phyloP scores from a whole-genome alignment of 2,113 vertebrate genomes.

The Amazona guildingii region DNA sequence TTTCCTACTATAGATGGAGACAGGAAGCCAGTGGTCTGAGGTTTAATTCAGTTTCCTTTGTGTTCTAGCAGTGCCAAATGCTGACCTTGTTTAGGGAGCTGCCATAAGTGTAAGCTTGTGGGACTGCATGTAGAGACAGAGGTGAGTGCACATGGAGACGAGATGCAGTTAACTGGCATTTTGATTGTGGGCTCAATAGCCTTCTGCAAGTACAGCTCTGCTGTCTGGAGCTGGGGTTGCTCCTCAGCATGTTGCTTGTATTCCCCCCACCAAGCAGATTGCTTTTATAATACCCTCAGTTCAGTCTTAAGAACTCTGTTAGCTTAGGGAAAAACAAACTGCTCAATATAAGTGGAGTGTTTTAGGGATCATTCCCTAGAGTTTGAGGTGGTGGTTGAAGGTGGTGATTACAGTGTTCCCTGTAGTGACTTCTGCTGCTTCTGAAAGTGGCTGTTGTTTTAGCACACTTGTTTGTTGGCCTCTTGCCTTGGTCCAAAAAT shows the following conservation, averaged over 20 bases:
- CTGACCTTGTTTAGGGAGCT: background rate
- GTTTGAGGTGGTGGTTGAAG: background rate
- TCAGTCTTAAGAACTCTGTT: background rate
- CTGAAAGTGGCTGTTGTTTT: background rate
- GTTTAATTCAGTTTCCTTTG: background rate
- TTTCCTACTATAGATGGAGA: slow-evolving; percentile 3
- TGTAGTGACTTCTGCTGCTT: background rate
- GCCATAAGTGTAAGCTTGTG: background rate
- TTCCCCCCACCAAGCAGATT: too few species aligned
- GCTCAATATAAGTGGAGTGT: background rate
- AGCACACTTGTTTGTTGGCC: rapidly evolving
- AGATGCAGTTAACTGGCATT: background rate
- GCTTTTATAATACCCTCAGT: background rate
- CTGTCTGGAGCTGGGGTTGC: background rate
- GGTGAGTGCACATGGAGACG: background rate
- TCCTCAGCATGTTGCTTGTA: background rate
- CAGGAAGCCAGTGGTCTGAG: slow-evolving; percentile 24
- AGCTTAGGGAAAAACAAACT: background rate
- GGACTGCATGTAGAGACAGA: background rate
- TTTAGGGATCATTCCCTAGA: background rate
- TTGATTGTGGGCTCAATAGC: rapidly evolving
- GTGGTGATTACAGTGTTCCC: background rate
- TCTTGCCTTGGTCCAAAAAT: background rate
- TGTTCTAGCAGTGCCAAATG: background rate
- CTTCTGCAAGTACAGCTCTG: background rate